Evolutionary conservation across 2,797 vertebrate species (phyloP).

Genomic region (Lepus townsendii): DNA sequence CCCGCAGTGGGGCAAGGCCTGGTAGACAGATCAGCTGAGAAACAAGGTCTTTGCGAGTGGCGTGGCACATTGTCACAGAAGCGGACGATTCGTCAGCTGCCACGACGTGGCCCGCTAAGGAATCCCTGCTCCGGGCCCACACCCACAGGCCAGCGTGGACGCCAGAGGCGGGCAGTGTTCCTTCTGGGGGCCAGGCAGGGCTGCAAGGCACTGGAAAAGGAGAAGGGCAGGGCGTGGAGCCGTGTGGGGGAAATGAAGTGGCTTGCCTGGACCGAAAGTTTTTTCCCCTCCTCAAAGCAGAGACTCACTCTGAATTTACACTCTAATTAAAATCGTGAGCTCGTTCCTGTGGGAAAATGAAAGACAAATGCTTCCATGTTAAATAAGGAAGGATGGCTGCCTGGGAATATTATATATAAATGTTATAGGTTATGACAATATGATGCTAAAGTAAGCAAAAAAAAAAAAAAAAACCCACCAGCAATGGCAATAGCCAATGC

Average conservation of each 20-base stretch:
- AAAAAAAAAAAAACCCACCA: not conserved
- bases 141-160: constrained; percentile 53
- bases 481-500: not conserved
- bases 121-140: constrained; percentile 51
- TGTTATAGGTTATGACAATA: not conserved
- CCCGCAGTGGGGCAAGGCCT: fast-evolving
- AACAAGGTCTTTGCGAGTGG: constrained; percentile 49
- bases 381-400: constrained; percentile 48
- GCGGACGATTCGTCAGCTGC: constrained; percentile 56
- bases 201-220: not conserved
- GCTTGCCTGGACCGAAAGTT: too few relatives aligned
- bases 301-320: not conserved
- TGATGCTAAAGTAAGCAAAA: not conserved
- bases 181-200: fast-evolving
- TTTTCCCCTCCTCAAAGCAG: not conserved
- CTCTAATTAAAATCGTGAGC: constrained; percentile 47
- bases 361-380: constrained; percentile 54
- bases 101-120: constrained; percentile 68
- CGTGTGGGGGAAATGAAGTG: not conserved
- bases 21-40: constrained; percentile 19
- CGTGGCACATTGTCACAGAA: constrained; percentile 41
- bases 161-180: not conserved
- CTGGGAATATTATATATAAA: not conserved
- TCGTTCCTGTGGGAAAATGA: not conserved
- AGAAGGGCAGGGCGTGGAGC: not conserved